These are phyloP conservation scores for Excalfactoria chinensis DNA, from an alignment of 2,113 vertebrate genomes.

Conservation along the genomic window DNA sequence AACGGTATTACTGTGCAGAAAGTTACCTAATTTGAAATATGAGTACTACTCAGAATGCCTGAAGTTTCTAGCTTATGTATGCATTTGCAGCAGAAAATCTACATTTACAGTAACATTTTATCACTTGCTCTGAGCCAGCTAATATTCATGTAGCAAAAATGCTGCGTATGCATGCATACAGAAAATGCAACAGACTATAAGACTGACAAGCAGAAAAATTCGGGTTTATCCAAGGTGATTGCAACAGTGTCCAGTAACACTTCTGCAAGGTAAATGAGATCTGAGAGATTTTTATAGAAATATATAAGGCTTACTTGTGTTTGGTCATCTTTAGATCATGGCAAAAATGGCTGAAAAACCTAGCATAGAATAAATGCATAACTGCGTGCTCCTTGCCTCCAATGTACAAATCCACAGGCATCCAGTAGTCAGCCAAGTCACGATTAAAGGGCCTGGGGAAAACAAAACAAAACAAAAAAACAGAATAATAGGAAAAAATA, in stretches of 20 bases:
- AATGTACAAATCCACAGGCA: slow-evolving; percentile 95
- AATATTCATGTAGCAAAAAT: neutral
- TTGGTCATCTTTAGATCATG: slow-evolving; percentile 86
- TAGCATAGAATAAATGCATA: slow-evolving; percentile 96
- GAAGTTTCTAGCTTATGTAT: neutral
- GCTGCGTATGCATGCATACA: neutral
- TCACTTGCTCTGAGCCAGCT: neutral
- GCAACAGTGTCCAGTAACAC: neutral
- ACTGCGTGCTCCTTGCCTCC: slow-evolving; percentile 97
- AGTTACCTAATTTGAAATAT: slow-evolving; percentile 17
- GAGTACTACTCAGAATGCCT: neutral
- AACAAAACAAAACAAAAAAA: slow-evolving; percentile 10
- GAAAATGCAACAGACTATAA: neutral
- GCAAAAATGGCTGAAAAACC: slow-evolving; percentile 95
- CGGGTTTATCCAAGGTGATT: neutral
- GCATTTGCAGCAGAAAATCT: neutral
- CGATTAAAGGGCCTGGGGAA: slow-evolving; percentile 86
- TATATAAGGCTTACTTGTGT: slow-evolving; percentile 83
- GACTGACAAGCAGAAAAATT: neutral
- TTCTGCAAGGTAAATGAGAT: neutral
- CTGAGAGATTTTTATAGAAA: neutral
- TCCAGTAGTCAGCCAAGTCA: slow-evolving; percentile 87
- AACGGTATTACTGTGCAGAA: neutral
- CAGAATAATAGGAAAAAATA: neutral
- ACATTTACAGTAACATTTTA: neutral